A percentile compares a stretch with the other conserved stretches of the same genome.
Evolutionary conservation across 2,797 vertebrate species (phyloP).

Genomic region (Stomatorhinus walkeri): DNA sequence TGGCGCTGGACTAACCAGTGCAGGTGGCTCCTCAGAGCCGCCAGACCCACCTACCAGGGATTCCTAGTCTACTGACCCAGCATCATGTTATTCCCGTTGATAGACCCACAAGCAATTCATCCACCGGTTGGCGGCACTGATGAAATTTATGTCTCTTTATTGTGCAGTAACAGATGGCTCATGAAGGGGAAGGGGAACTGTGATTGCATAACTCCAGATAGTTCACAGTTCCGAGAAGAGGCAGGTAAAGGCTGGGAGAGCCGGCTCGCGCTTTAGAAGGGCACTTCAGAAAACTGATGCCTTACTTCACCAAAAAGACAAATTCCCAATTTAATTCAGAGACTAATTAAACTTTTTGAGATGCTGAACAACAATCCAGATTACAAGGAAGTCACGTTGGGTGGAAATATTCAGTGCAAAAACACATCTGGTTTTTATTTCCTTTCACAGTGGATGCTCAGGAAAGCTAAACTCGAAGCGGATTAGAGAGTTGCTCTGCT

Average conservation of each 20-base stretch:
- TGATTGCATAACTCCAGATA: slow-evolving; percentile 60
- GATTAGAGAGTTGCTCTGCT: slow-evolving; percentile 33
- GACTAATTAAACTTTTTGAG: slow-evolving; percentile 7
- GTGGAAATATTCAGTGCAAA: neutral
- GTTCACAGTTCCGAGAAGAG: slow-evolving; percentile 50
- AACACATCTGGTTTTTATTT: slow-evolving; percentile 18
- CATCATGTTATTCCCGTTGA: slow-evolving; percentile 36
- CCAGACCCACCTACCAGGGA: neutral
- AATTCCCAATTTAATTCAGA: neutral
- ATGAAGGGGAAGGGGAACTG: slow-evolving; percentile 46
- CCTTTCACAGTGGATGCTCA: slow-evolving; percentile 7
- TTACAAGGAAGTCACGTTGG: neutral
- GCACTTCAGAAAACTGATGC: neutral
- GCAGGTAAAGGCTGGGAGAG: slow-evolving; percentile 12
- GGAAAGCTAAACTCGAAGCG: slow-evolving; percentile 23
- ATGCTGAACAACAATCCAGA: neutral
- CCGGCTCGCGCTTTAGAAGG: neutral
- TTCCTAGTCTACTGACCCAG: neutral
- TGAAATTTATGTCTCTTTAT: slow-evolving; percentile 66
- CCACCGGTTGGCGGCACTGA: slow-evolving; percentile 41
- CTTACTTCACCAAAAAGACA: neutral
- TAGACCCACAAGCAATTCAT: slow-evolving; percentile 53
- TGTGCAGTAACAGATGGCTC: slow-evolving; percentile 65
- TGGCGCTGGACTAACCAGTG: neutral
- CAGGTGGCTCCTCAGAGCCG: neutral